Conservation (phyloP, 2,113 vertebrate genomes). For the Odocoileus virginianus region DNA sequence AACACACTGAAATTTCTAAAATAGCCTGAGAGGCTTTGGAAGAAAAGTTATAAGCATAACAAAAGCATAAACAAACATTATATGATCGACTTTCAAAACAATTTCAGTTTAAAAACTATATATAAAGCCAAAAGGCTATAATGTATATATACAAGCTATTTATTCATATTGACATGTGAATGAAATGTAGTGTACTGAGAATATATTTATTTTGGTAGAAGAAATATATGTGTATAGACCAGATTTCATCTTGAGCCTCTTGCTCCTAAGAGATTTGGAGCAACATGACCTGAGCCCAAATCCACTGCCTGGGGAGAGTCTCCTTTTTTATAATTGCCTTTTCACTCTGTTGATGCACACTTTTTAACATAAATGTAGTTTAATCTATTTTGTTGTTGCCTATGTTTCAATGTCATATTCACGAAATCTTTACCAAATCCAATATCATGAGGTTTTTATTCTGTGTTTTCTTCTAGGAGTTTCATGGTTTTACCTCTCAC, state of each 20-base stretch:
- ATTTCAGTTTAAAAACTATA: not conserved
- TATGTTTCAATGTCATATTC: not conserved
- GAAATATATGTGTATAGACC: not conserved
- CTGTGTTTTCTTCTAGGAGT: not conserved
- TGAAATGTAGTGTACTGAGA: not conserved
- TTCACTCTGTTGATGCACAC: not conserved
- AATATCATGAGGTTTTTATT: not conserved
- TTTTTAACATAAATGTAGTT: not conserved
- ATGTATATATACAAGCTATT: not conserved
- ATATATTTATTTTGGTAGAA: not conserved
- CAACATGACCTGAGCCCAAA: not conserved
- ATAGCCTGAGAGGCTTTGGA: slow-evolving; percentile 5
- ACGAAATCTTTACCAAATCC: not conserved
- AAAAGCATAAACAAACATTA: too few species aligned
- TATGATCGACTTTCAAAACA: not conserved
- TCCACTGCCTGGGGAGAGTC: not conserved
- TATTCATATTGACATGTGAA: slow-evolving; percentile 1
- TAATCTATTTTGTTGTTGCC: not conserved
- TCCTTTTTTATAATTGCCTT: not conserved
- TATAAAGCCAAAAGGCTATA: not conserved
- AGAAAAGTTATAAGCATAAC: not conserved
- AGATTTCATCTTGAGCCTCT: not conserved
- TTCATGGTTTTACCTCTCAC: not conserved
- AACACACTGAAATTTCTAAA: slow-evolving; percentile 9
- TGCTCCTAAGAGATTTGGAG: not conserved